Conservation (phyloP, 2,113 vertebrate species). For the Arothron firmamentum region DNA sequence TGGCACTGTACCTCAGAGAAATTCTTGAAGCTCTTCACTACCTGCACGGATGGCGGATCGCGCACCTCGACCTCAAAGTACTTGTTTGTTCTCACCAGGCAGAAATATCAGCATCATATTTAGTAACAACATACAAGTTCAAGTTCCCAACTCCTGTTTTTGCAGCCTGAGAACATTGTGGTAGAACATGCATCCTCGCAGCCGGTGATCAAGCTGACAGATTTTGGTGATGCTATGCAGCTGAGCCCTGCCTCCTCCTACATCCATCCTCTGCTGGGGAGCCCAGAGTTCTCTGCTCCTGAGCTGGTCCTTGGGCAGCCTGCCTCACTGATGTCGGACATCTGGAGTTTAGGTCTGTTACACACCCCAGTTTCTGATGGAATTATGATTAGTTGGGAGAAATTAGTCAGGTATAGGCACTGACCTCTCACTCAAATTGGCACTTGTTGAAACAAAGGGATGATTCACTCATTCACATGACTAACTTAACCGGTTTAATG, state of each 20-base stretch:
- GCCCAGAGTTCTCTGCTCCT: constrained; percentile 95
- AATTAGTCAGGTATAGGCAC: too few species aligned
- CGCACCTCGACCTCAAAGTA: constrained; percentile 96
- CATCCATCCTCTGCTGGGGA: constrained; percentile 90
- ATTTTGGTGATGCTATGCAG: constrained; percentile 92
- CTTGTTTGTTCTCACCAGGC: constrained; percentile 1
- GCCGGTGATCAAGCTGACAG: constrained; percentile 89
- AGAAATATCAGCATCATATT: not conserved
- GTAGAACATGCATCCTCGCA: constrained; percentile 89
- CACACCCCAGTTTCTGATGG: not conserved
- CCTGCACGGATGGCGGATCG: constrained; percentile 96
- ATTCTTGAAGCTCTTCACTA: constrained; percentile 94
- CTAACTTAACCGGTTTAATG: too few species aligned
- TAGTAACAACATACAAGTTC: not conserved
- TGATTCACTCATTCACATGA: too few species aligned
- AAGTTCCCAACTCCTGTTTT: not conserved
- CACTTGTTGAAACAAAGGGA: too few species aligned
- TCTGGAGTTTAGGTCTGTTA: constrained; percentile 86
- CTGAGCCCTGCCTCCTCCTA: constrained; percentile 81
- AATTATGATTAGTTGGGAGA: not conserved
- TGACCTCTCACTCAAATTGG: too few species aligned
- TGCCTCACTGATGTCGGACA: constrained; percentile 87
- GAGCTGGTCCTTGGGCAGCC: constrained; percentile 95
- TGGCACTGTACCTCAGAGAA: constrained; percentile 89
- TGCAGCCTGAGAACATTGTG: constrained; percentile 93